These are phyloP conservation scores for Trichogramma pretiosum DNA, from an alignment of 1,140 invertebrate species.

Conservation along the genomic window DNA sequence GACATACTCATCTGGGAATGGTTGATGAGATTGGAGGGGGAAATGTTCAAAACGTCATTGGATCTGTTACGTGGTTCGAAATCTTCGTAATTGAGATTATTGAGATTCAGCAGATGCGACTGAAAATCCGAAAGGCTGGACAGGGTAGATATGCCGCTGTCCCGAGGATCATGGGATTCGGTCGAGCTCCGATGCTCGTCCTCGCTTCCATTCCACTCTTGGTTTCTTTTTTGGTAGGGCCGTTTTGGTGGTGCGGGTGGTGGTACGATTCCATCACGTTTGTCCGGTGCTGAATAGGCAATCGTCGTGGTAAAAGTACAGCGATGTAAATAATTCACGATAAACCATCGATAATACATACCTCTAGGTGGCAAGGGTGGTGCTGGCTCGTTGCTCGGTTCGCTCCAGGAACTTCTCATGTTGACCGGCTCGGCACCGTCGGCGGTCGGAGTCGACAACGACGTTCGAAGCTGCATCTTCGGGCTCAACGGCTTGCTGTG, in stretches of 20 bases:
- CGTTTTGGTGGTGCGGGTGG: slow-evolving; percentile 55
- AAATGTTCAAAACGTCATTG: slow-evolving; percentile 44
- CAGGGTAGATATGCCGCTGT: slow-evolving; percentile 48
- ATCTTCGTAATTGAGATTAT: slow-evolving; percentile 51
- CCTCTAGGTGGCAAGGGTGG: slow-evolving; percentile 55
- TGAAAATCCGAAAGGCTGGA: slow-evolving; percentile 43
- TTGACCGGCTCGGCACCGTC: slow-evolving; percentile 38
- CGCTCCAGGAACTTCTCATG: slow-evolving; percentile 52
- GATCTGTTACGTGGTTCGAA: slow-evolving; percentile 45
- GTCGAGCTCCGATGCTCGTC: slow-evolving; percentile 33
- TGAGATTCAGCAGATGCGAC: slow-evolving; percentile 47
- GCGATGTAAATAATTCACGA: background rate
- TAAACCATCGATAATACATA: background rate
- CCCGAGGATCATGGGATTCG: slow-evolving; percentile 44
- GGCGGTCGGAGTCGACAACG: slow-evolving; percentile 42
- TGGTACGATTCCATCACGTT: slow-evolving; percentile 42
- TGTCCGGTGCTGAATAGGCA: slow-evolving; percentile 47
- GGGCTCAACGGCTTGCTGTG: slow-evolving; percentile 54
- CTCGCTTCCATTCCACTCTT: slow-evolving; percentile 39
- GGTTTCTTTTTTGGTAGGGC: slow-evolving; percentile 45
- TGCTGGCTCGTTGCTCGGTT: slow-evolving; percentile 48
- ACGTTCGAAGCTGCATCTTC: slow-evolving; percentile 47
- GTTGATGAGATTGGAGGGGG: slow-evolving; percentile 41
- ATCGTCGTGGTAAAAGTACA: background rate
- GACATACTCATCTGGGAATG: slow-evolving; percentile 36